Evolutionary conservation across 2,797 vertebrate species (phyloP).

Genomic region (Euthynnus affinis): DNA sequence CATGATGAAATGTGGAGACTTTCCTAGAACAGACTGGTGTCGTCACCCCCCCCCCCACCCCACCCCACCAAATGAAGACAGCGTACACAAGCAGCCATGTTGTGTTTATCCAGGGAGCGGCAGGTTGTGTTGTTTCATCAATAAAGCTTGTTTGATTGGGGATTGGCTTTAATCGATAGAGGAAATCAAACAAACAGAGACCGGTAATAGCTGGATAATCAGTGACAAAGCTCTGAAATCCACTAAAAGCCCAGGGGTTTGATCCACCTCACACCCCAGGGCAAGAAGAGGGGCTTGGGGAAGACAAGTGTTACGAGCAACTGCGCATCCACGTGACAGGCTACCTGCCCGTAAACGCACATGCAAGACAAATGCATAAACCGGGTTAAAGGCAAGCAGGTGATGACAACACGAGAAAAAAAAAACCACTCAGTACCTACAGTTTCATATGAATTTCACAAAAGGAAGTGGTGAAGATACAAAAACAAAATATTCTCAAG

Average conservation of each 20-base stretch:
- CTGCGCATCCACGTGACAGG: neutral
- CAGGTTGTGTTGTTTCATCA: conserved; percentile 70
- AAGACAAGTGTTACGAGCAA: neutral
- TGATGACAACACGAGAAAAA: no score
- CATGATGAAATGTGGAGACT: conserved; percentile 51
- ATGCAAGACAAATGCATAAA: neutral
- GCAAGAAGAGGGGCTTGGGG: neutral
- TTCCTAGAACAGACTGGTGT: conserved; percentile 37
- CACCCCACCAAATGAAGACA: neutral
- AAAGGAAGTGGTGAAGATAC: no score
- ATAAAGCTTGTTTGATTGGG: conserved; percentile 82
- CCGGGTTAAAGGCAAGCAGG: no score
- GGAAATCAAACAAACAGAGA: conserved; percentile 79
- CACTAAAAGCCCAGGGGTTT: conserved; percentile 58
- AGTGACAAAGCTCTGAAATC: conserved; percentile 69
- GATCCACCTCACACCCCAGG: conserved; percentile 34
- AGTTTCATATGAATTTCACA: no score
- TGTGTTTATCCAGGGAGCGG: conserved; percentile 73
- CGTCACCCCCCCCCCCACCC: neutral
- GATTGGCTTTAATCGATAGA: conserved; percentile 82
- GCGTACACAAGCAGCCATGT: conserved; percentile 1
- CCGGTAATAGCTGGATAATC: conserved; percentile 80
- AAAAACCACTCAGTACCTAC: no score
- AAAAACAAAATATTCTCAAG: no score
- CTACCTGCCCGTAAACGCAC: neutral